Conservation (phyloP, 2,888 invertebrate genomes). For the Drosophila gaucha region DNA sequence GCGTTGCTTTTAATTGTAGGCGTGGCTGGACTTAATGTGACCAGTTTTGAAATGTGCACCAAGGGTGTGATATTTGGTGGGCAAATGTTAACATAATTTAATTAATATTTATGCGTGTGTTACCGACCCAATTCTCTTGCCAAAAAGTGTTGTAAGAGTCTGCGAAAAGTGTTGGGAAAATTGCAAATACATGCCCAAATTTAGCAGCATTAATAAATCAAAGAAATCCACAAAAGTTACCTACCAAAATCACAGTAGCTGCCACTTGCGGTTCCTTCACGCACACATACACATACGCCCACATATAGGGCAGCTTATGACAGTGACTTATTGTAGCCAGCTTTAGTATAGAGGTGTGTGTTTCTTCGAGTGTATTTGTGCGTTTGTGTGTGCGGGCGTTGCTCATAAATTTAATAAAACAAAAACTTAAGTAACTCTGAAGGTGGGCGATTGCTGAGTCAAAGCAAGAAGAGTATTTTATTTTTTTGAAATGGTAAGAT, state of each 20-base stretch:
- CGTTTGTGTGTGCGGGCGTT: conserved; percentile 4
- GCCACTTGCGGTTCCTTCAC: conserved; percentile 32
- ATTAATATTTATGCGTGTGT: conserved; percentile 44
- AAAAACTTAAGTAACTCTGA: conserved; percentile 36
- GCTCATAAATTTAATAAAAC: conserved; percentile 64
- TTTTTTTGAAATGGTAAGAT: not conserved
- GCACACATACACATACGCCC: conserved; percentile 7
- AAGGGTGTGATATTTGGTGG: conserved; percentile 34
- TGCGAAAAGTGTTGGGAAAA: conserved; percentile 36
- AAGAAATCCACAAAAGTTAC: conserved; percentile 63
- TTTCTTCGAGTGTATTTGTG: not conserved
- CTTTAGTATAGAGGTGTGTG: conserved; percentile 13
- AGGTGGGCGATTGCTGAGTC: not conserved
- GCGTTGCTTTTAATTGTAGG: conserved; percentile 61
- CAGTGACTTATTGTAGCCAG: conserved; percentile 69
- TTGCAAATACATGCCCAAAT: conserved; percentile 30
- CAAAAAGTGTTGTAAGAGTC: conserved; percentile 13
- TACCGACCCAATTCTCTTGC: too few species aligned
- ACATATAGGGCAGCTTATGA: conserved; percentile 45
- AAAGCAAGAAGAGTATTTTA: not conserved
- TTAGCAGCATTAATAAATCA: conserved; percentile 63
- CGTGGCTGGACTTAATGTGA: conserved; percentile 63
- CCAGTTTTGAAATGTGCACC: conserved; percentile 25
- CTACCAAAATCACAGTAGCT: conserved; percentile 47
- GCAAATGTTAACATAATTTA: conserved; percentile 22